Evolutionary conservation across 2,797 vertebrate genomes (phyloP), one percentile per base, ranked within the genome.

Genomic region (Poeciliopsis gracilis): DNA sequence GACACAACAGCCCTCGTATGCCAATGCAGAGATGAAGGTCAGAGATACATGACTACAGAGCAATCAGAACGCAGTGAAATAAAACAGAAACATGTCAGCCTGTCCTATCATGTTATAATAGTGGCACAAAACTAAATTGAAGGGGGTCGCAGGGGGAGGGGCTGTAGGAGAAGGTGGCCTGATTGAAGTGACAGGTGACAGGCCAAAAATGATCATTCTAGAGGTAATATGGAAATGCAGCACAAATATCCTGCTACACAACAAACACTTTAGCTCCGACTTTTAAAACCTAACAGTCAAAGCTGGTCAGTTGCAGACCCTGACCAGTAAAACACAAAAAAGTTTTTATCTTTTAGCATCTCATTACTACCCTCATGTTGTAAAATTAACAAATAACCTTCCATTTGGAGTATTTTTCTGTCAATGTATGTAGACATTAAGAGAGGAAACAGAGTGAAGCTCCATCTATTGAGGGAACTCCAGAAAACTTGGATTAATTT

Each of bases 1-100:
- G 83, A 84, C 79, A 87, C 70, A 84, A 72, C 76, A 82, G 73
- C 84, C 78, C 72, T 53, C 79, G 73, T 82, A 77, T 67, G 30
- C 45, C 67, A 18, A 20, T 0, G 15, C 38, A 0, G 13, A 63
- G 76, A 88, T 82, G 67, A 63, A 74, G 76, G 49, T 71, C 77
- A 45, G 76, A 2, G 71, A 83, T 82, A 79, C 45, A 18, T 0
- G 0, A 59, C n/a, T 0, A 75, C 0, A 33, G 46, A 67, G 55
- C 55, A 43, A 73, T 43, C 46, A 51, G 11, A 74, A n/a, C 1
- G 3, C 16, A 70, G 36, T 23, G 30, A 79, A 63, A 75, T 18
- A n/a, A 18, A 72, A 51, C 28, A 43, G 28, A 67, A 72, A 72
- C n/a, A 72, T 3, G 53, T 15, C 59, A 20, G 18, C 72, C 1